Evolutionary conservation across 2,797 vertebrate genomes (phyloP), one percentile per base, ranked within the genome.

Genomic region (Molossus molossus): DNA sequence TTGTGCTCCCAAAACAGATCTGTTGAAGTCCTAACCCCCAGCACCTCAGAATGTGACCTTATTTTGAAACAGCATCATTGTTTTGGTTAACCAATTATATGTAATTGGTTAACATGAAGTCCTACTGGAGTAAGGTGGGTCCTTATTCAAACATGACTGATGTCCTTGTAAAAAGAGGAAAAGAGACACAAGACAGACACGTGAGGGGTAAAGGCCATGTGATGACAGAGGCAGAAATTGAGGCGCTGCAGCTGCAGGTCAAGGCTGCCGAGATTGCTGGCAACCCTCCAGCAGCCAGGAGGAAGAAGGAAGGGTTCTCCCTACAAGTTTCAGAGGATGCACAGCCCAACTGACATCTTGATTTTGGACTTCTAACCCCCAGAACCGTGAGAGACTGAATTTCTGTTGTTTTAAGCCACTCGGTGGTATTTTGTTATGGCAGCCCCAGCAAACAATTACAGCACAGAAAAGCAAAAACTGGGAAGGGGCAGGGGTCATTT

Each of bases 401-500:
- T 86, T 76, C 40, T 67, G 18, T 90, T 77, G 45, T 50, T 90
- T 87, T 65, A 76, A 90, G 14, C 57, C 27, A 88, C 12, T 25
- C 12, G 55, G 33, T 85, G 33, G 7, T 40, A 18, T 90, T 93
- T 88, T 77, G 69, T 84, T 72, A 67, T 17, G 14, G 62, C 12
- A 48, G 33, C 20, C n/a, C 60, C 72, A 60, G 64, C 45, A 84
- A 90, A 90, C 75, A 69, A 65, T 73, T 50, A 64, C 1, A 64
- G 53, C 58, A 90, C 64, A 86, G 70, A 87, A 89, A 87, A 48
- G 37, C 70, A 89, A 83, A 87, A 75, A 67, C 25, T 48, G 21
- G 48, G 62, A 23, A 77, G 70, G 73, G 7, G 17, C 57, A 81
- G 20, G 40, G 33, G 9, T 53, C 53, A n/a, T 75, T 73, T 90